Evolutionary conservation across 30 jellyfish, hydroid and myxozoan genomes (phyloP), one percentile per base, ranked within the genome.

Genomic region (Hydractinia echinata): DNA sequence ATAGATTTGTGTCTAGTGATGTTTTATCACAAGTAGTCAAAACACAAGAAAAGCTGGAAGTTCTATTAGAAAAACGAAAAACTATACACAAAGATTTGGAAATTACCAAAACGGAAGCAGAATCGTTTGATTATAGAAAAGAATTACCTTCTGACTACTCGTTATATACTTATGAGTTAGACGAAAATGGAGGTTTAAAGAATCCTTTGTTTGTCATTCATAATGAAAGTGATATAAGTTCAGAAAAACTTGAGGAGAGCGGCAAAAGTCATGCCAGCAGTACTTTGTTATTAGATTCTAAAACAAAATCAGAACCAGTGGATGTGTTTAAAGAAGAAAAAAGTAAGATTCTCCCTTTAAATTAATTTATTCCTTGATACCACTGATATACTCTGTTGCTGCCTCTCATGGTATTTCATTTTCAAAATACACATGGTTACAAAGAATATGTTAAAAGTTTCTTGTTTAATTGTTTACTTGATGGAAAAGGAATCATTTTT

Each of bases 31-130:
- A 91, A 66, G 95, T 87, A 0, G 96, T 89, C 18, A 51, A 78
- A 77, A 87, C 97, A 10, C 97, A 91, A 85, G 95, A 86, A 49
- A 81, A 74, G 54, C 88, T 90, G 16, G 97, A 90, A 79, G 85
- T 13, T 4, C 85, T 90, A 50, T 72, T 90, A 49, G 86, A 76
- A 3, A 85, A 90, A 56, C 95, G 97, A 4, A 81, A 90, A 55
- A 76, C 68, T 58, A 90, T 90, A 53, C 86, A 85, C 15, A 83
- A 76, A 14, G 95, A 90, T 18, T 67, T 90, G 44, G 93, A 83
- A 5, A 72, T 58, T 85, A 64, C 86, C 49, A 84, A 81, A 19
- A 71, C 97, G 5, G 86, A 79, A 55, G 14, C 86, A 8, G 55
- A 61, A 58, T 21, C 84, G 30, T 79, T 79, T 51, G 83, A 55